These are phyloP conservation scores for Microhierax caerulescens DNA, from an alignment of 2,797 vertebrate species.

Conservation along the genomic window DNA sequence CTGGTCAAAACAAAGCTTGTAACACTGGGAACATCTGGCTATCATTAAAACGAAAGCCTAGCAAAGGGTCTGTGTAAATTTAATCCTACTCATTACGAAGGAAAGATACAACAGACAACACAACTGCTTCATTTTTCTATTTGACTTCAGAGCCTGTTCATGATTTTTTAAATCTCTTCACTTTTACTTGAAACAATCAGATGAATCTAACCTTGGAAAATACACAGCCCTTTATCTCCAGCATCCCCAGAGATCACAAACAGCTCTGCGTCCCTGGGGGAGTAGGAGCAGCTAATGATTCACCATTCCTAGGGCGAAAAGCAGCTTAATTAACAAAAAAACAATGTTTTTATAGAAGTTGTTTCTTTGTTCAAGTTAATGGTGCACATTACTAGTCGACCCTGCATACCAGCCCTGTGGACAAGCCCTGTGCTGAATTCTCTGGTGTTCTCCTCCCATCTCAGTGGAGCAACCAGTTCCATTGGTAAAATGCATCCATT, in stretches of 20 bases:
- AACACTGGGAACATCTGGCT: background rate
- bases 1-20: background rate
- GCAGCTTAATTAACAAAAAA: constrained; percentile 61
- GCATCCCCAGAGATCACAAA: background rate
- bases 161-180: background rate
- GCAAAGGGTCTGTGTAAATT: background rate
- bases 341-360: background rate
- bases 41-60: background rate
- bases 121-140: background rate
- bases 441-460: background rate
- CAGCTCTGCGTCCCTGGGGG: constrained; percentile 8
- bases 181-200: constrained; percentile 42
- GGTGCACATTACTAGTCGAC: background rate
- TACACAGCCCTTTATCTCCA: constrained; percentile 29
- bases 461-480: background rate
- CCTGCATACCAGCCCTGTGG: background rate
- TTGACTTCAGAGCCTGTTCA: constrained; percentile 12
- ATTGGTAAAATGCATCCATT: fast-evolving
- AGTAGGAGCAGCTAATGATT: background rate
- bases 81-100: background rate
- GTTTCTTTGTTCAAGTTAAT: constrained; percentile 26
- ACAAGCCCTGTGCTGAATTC: background rate
- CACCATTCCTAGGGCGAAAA: constrained; percentile 11
- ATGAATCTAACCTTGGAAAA: constrained; percentile 24
- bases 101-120: background rate